phyloP scores from a whole-genome alignment of 2,888 invertebrate species.

The Octonoba sinensis region DNA sequence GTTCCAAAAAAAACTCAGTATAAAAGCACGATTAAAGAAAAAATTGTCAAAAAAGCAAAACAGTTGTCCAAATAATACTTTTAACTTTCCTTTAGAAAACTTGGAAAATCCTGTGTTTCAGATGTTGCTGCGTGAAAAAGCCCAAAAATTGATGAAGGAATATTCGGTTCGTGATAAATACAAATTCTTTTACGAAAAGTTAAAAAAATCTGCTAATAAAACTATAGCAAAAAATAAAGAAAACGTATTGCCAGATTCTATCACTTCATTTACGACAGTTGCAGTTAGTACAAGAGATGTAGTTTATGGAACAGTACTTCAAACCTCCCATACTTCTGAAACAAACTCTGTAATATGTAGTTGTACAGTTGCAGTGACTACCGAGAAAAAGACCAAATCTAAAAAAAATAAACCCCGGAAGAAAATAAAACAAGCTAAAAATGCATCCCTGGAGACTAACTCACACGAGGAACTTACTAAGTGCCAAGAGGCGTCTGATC shows the following conservation, averaged over 20 bases:
- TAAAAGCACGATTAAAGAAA: too few species aligned
- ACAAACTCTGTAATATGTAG: background rate
- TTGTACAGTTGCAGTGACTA: background rate
- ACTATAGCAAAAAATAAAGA: too few species aligned
- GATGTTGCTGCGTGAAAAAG: conserved; percentile 6
- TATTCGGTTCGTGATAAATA: background rate
- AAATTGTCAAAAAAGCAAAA: too few species aligned
- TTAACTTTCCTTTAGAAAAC: background rate
- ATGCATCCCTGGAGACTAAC: background rate
- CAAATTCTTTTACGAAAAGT: background rate
- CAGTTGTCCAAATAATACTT: too few species aligned
- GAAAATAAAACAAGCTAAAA: conserved; percentile 18
- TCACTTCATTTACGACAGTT: conserved; percentile 3
- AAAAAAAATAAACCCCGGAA: conserved; percentile 14
- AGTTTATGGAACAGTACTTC: conserved; percentile 20
- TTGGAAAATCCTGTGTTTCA: conserved; percentile 7
- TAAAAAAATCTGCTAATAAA: too few species aligned
- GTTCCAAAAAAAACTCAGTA: too few species aligned
- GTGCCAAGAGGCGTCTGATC: too few species aligned
- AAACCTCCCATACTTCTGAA: background rate
- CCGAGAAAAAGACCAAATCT: background rate
- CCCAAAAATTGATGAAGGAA: conserved; percentile 3
- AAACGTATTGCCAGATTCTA: too few species aligned
- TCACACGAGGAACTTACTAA: too few species aligned
- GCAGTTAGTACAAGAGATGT: conserved; percentile 23